Base-by-base conservation (phyloP, 2,888 invertebrate genomes). In the Drosophila tanythrix region DNA sequence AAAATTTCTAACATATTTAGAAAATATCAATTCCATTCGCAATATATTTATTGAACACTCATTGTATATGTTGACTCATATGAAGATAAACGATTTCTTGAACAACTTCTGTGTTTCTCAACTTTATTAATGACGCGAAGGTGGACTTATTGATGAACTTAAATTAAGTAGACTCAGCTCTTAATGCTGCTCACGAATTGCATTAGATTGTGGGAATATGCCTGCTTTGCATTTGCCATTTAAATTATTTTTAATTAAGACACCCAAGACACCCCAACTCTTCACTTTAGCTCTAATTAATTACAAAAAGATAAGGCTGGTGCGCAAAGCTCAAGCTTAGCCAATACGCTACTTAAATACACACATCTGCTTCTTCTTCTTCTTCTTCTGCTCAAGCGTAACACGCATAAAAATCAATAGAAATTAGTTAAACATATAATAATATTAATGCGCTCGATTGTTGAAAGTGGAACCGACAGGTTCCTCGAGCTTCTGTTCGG, bases 401-500 rank as follows among this genome's bases (percentile, higher is more conserved):
- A 67, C 79, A 71, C 63, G 74, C 71, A 89, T 78, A 68, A 80
- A 85, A 82, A 74, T 66, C 74, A 73, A 80, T 74, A 67, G 72
- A 88, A 88, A 88, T 88, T 88, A 82, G 88, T 82, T 74, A 80
- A 81, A 75, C 75, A 85, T 74, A 56, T 70, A 78, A 85, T 89
- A 88, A 88, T 85, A 85, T 81, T 78, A 87, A 84, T 81, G 62
- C 67, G 65, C 61, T 61, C 71, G 73, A 70, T 75, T 74, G 70
- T 60, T 65, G 74, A 82, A 87, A 87, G 89, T 89, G 89, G 88
- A 87, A 88, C 81, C 71, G 88, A 85, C 89, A 87, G 74, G 80
- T 79, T 81, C 57, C 68, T 50, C 76, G 74, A 86, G 89, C 90
- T 88, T 80, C 86, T 89, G 88, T 88, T 87, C 58, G 35, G 63